Evolutionary conservation across 2,113 vertebrate genomes (phyloP).

Genomic region (Glareola pratincola): DNA sequence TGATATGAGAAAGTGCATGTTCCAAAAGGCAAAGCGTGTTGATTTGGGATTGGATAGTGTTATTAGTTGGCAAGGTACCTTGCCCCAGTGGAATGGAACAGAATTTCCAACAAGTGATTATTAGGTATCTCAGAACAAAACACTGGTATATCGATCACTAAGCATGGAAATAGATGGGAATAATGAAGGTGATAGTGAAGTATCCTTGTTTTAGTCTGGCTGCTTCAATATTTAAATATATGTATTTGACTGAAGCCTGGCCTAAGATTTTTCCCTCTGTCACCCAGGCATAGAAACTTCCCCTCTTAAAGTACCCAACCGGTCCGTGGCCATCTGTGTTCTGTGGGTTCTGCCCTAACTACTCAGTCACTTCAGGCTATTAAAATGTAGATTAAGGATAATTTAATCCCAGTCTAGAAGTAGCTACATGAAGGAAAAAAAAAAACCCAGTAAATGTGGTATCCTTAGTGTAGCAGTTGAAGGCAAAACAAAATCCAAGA

Average conservation of each 20-base stretch:
- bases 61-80: not conserved
- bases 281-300: not conserved
- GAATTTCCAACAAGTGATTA: not conserved
- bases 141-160: not conserved
- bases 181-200: not conserved
- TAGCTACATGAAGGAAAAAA: not conserved
- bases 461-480: not conserved
- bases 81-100: not conserved
- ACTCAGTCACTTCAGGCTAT: not conserved
- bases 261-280: not conserved
- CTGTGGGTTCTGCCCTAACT: not conserved
- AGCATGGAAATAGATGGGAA: not conserved
- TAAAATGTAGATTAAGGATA: not conserved
- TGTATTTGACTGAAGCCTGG: not conserved
- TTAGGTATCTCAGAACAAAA: not conserved
- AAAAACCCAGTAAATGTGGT: not conserved
- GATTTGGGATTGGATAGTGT: not conserved
- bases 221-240: not conserved
- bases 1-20: not conserved
- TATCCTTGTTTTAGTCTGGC: not conserved
- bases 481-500: not conserved
- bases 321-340: not conserved
- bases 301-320: accelerated
- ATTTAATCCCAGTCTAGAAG: not conserved
- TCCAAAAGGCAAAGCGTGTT: not conserved